Evolutionary conservation across 2,888 invertebrate genomes (phyloP).

Genomic region (Heliconius ethilla): DNA sequence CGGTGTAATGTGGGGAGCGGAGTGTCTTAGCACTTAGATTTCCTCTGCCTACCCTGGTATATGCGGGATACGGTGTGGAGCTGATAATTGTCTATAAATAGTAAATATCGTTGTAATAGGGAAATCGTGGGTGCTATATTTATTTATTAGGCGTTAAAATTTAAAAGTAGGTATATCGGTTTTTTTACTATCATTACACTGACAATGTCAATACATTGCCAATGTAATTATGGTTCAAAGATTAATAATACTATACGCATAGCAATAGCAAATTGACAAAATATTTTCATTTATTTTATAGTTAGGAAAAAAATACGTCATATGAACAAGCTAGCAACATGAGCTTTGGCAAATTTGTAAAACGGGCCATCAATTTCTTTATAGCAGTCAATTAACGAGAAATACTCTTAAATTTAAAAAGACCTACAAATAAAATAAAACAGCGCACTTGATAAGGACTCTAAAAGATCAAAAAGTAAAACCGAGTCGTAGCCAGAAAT

Average conservation of each 20-base stretch:
- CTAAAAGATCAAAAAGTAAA: slow-evolving; percentile 29
- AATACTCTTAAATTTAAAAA: slow-evolving; percentile 10
- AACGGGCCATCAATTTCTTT: background rate
- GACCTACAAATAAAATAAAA: slow-evolving; percentile 9
- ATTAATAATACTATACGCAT: too few species aligned
- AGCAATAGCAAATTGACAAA: background rate
- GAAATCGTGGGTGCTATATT: background rate
- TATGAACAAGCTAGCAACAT: background rate
- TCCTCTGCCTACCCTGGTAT: background rate
- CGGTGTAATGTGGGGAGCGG: background rate
- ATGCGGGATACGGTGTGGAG: background rate
- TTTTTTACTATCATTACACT: background rate
- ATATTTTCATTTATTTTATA: background rate
- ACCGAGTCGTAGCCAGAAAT: slow-evolving; percentile 21
- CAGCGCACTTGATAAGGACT: slow-evolving; percentile 30
- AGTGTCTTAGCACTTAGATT: background rate
- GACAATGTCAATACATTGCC: background rate
- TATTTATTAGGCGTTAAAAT: background rate
- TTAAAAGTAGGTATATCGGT: background rate
- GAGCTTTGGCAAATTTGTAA: background rate
- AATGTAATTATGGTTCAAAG: too few species aligned
- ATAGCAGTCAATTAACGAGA: slow-evolving; percentile 7
- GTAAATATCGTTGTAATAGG: too few species aligned
- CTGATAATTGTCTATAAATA: background rate
- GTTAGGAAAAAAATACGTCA: background rate